phyloP scores from a whole-genome alignment of 2,113 vertebrate genomes.

The Callorhinus ursinus region DNA sequence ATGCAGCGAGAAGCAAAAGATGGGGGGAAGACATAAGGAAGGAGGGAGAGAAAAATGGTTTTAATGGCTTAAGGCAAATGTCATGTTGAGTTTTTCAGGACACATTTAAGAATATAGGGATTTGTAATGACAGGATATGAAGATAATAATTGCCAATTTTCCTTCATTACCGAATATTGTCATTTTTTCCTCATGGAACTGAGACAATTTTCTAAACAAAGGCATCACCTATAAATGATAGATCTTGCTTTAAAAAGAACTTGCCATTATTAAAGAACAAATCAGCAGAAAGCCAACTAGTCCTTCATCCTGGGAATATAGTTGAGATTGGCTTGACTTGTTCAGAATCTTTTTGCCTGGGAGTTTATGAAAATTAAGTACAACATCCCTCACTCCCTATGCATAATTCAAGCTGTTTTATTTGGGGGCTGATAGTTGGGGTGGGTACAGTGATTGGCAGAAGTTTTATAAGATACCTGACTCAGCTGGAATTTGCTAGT shows the following conservation, averaged over 20 bases:
- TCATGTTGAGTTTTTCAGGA: constrained; percentile 16
- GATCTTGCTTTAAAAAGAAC: constrained; percentile 33
- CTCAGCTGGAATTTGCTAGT: constrained; percentile 27
- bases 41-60: neutral
- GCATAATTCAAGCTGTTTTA: constrained; percentile 46
- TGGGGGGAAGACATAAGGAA: neutral
- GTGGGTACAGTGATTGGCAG: neutral
- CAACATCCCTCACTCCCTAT: neutral
- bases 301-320: neutral
- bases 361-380: constrained; percentile 24
- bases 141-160: constrained; percentile 18
- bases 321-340: constrained; percentile 29
- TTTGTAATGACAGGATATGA: neutral
- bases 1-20: neutral
- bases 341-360: constrained; percentile 34
- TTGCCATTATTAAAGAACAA: neutral
- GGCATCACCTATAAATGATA: neutral
- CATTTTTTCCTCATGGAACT: neutral
- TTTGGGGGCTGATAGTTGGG: neutral
- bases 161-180: neutral
- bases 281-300: constrained; percentile 18
- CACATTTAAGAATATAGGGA: constrained; percentile 31
- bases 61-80: constrained; percentile 2
- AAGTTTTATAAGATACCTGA: constrained; percentile 25
- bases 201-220: constrained; percentile 39